phyloP scores from a whole-genome alignment of 2,797 vertebrate species.

The Sebastes vulpes region DNA sequence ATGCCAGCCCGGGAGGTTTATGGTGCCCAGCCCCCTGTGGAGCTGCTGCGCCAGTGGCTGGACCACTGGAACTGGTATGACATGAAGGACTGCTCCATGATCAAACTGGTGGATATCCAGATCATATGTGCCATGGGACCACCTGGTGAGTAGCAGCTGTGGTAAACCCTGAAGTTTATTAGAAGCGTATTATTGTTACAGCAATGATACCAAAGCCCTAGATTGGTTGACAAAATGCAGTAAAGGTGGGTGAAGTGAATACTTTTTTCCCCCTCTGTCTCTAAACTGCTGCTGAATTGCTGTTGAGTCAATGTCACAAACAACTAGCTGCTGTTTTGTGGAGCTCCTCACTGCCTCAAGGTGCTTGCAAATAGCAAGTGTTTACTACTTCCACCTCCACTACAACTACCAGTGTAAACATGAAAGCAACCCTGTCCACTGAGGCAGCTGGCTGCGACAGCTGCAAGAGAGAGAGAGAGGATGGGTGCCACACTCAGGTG shows the following conservation, averaged over 20 bases:
- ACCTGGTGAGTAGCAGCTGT: conserved; percentile 84
- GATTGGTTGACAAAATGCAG: neutral
- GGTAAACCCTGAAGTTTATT: neutral
- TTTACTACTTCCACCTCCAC: conserved; percentile 19
- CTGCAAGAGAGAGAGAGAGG: conserved; percentile 10
- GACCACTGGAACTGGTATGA: conserved; percentile 97
- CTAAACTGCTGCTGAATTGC: neutral
- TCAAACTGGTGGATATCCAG: conserved; percentile 91
- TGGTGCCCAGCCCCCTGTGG: conserved; percentile 93
- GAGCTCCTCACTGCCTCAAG: conserved; percentile 21
- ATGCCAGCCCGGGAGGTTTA: conserved; percentile 94
- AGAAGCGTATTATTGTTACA: neutral
- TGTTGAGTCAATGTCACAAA: conserved; percentile 21
- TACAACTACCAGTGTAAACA: conserved; percentile 7
- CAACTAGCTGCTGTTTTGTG: conserved; percentile 7
- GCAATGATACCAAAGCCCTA: neutral
- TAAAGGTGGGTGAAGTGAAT: neutral
- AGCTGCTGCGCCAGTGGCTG: conserved; percentile 94
- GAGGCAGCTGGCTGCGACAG: conserved; percentile 40
- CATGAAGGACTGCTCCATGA: conserved; percentile 90
- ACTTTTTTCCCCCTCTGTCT: neutral
- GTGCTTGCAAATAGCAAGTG: conserved; percentile 25
- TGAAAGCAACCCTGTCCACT: conserved; percentile 5
- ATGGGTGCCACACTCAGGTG: conserved; percentile 18
- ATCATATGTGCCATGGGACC: conserved; percentile 94